Base-by-base conservation (phyloP, 2,113 vertebrate species). In the Mustela nigripes region DNA sequence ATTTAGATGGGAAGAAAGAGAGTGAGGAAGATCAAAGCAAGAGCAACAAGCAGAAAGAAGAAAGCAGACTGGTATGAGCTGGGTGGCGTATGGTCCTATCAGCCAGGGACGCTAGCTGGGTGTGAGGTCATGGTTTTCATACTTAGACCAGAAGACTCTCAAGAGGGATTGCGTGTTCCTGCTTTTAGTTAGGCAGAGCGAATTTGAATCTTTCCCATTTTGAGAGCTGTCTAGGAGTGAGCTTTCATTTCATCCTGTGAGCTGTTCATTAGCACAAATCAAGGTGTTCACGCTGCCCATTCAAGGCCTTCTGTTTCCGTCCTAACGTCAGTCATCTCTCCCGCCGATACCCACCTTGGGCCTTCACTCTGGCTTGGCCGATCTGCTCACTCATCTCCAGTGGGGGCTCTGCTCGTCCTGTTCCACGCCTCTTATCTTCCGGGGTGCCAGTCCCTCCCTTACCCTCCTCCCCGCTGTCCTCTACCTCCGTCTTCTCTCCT, bases 21-120 rank as follows among this genome's bases (percentile, higher is more conserved):
- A 84, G 91, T 36, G 95, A 97, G 33, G 98, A 99, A 62, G 98
- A 99, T 14, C 91, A 97, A 67, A 98, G 98, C 33, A 98, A 74
- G 96, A 99, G 98, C 89, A 98, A 98, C 80, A 98, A 96, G 74
- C 98, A 99, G 97, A 96, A 98, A 31, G 99, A 99, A 91, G 98
- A 99, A 45, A 99, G 98, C 96, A 96, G 99, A 89, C 97, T 98
- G 99, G 99, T 99, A 78, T 28, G 98, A 26, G 24, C 63, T 2
- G 26, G 15, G 9, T 39, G 15, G 78, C 84, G 5, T 2, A 26
- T 19, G 90, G 80, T 58, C 22, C 53, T 15, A 5, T 15, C 24
- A 10, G 42, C 5, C n/a, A 11, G 18, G 10, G 26, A 60, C 74
- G 19, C 80, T 1, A 15, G 71, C 18, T 2, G 58, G 69, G 8